phyloP scores from a whole-genome alignment of 1,140 invertebrate species.

The Drosophila jambulina region DNA sequence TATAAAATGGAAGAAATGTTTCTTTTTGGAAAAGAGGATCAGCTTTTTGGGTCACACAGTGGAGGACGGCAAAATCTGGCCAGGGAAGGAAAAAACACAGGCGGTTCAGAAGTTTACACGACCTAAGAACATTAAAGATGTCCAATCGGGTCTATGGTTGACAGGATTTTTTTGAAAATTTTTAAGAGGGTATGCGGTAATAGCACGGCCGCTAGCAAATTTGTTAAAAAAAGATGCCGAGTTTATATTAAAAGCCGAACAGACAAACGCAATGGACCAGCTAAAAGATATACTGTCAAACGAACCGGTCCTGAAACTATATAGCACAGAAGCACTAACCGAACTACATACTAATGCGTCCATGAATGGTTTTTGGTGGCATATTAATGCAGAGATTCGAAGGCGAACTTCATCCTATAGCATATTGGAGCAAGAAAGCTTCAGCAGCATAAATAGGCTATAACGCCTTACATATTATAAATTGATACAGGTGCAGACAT shows the following conservation, averaged over 20 bases:
- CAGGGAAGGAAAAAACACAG: neutral
- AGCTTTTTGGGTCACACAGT: neutral
- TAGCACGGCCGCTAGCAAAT: neutral
- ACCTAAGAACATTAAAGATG: neutral
- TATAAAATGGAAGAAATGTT: neutral
- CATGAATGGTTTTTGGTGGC: neutral
- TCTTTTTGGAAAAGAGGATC: neutral
- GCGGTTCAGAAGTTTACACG: neutral
- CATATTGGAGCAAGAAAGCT: neutral
- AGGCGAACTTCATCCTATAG: neutral
- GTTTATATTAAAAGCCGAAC: neutral
- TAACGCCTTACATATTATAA: too few relatives aligned
- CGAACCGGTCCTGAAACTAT: neutral
- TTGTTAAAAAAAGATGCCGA: neutral
- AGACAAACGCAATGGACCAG: neutral
- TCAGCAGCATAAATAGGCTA: too few relatives aligned
- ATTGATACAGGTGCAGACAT: too few relatives aligned
- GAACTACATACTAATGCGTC: neutral
- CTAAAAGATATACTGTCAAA: neutral
- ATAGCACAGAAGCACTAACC: neutral
- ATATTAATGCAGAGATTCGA: neutral
- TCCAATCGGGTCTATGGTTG: neutral
- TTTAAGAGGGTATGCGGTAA: neutral
- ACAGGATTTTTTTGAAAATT: neutral
- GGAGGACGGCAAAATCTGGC: neutral